phyloP scores from a whole-genome alignment of 2,888 invertebrate genomes.

The Dendrolimus pini region DNA sequence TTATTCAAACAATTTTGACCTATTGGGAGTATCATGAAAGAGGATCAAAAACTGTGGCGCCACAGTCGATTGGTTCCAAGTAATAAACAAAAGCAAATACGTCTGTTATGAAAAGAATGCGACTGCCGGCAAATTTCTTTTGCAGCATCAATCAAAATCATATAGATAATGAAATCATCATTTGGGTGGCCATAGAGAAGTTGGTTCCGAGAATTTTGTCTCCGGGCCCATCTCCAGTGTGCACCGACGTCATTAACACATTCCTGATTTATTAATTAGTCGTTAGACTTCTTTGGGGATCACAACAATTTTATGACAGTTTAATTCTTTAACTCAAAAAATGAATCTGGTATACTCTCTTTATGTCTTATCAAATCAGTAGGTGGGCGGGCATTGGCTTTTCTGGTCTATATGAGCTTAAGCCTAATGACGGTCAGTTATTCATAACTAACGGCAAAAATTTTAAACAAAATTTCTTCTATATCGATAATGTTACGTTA shows the following conservation, averaged over 20 bases:
- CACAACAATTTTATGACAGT: neutral
- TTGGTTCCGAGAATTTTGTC: slow-evolving; percentile 57
- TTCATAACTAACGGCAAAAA: no score
- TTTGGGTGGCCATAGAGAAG: slow-evolving; percentile 75
- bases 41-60: slow-evolving; percentile 66
- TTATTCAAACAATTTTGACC: neutral
- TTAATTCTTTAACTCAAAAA: neutral
- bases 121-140: slow-evolving; percentile 62
- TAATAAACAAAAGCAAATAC: slow-evolving; percentile 69
- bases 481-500: no score
- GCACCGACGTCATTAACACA: slow-evolving; percentile 66
- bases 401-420: no score
- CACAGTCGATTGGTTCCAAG: slow-evolving; percentile 69
- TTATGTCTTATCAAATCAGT: neutral
- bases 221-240: slow-evolving; percentile 34
- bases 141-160: slow-evolving; percentile 75
- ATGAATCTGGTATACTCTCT: neutral
- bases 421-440: no score
- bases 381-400: neutral
- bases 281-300: slow-evolving; percentile 25
- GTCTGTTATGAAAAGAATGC: slow-evolving; percentile 65
- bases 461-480: no score
- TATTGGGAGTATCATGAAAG: slow-evolving; percentile 11
- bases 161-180: slow-evolving; percentile 77
- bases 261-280: slow-evolving; percentile 75